Conservation (phyloP, 1,140 invertebrate genomes). For the Orchesella cincta region DNA sequence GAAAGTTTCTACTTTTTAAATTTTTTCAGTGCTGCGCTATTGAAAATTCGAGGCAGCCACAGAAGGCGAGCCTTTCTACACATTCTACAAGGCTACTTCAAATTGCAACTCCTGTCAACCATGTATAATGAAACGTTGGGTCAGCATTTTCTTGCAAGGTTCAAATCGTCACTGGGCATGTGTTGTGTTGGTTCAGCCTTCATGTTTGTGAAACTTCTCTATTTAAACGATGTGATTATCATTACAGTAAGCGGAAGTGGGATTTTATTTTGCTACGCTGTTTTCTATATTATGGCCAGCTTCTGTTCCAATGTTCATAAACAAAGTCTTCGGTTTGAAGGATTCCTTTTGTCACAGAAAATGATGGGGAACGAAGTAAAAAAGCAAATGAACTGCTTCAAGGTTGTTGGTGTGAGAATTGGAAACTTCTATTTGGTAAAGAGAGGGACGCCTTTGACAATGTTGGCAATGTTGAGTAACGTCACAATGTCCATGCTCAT, state of each 20-base stretch:
- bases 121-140: background rate
- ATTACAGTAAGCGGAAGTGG: background rate
- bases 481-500: background rate
- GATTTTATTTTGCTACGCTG: background rate
- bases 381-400: background rate
- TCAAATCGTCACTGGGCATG: background rate
- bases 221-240: background rate
- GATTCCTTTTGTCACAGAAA: background rate
- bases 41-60: background rate
- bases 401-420: background rate
- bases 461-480: background rate
- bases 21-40: background rate
- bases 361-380: background rate
- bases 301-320: background rate
- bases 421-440: background rate
- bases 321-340: background rate
- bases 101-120: background rate
- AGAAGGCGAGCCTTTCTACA: background rate
- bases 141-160: background rate
- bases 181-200: background rate
- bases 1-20: background rate
- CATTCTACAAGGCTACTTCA: background rate
- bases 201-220: background rate
- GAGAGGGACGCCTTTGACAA: background rate
- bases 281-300: background rate